phyloP scores from a whole-genome alignment of 2,888 invertebrate species.

The Sepioteuthis lessoniana region DNA sequence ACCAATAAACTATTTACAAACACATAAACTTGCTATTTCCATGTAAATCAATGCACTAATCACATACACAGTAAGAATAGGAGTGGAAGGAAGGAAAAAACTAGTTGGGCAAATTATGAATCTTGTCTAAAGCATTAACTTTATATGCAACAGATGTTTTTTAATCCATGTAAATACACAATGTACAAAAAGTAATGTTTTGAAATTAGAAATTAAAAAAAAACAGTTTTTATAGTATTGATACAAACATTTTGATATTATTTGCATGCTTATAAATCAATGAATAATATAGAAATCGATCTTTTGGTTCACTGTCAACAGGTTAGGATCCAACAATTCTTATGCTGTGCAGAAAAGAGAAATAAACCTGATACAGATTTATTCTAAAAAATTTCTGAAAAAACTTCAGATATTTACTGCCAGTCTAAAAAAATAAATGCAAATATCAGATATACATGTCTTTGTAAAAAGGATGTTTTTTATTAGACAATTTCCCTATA shows the following conservation, averaged over 20 bases:
- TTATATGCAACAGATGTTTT: not conserved
- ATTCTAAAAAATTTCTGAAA: not conserved
- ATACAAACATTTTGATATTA: not conserved
- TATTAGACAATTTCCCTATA: not conserved
- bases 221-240: no score
- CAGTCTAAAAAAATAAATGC: not conserved
- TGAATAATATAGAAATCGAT: no score
- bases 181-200: not conserved
- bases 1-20: not conserved
- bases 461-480: not conserved
- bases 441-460: not conserved
- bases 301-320: no score
- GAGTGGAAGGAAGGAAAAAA: not conserved
- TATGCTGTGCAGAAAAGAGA: no score
- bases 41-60: not conserved
- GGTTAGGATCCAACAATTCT: no score
- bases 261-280: not conserved
- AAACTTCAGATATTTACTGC: not conserved
- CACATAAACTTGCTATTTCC: not conserved
- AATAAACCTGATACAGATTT: not conserved
- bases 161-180: not conserved
- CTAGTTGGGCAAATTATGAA: not conserved
- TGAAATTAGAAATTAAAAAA: no score
- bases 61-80: no score
- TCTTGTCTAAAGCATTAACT: not conserved